Percentiles rank a stretch among this genome's conserved stretches.
Conservation (phyloP, 2,113 vertebrate species). For the Gnathonemus longibarbis region DNA sequence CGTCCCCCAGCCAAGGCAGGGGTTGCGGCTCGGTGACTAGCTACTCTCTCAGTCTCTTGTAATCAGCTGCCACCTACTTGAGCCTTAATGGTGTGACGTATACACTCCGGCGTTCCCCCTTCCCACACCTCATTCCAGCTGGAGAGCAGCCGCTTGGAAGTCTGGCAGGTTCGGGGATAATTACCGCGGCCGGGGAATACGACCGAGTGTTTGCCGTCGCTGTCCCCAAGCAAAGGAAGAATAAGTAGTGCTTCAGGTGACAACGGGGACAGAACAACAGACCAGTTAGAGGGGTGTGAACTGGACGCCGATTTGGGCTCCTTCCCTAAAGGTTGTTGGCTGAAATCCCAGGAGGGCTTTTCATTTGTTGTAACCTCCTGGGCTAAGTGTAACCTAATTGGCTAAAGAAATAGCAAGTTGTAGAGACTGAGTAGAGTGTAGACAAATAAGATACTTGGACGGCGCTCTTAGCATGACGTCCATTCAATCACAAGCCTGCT, state of each 20-base stretch:
- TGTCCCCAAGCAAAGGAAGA: not conserved
- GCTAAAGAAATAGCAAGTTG: not conserved
- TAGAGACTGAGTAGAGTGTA: not conserved
- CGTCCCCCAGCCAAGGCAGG: not conserved
- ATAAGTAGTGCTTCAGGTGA: not conserved
- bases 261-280: not conserved
- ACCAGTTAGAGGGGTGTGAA: not conserved
- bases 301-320: not conserved
- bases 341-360: not conserved
- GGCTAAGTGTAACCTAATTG: too few species aligned
- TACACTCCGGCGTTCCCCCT: not conserved
- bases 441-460: not conserved
- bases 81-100: not conserved
- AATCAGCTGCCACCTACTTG: constrained; percentile 11
- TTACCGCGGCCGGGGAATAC: not conserved
- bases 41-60: not conserved
- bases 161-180: not conserved
- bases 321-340: not conserved
- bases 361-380: not conserved
- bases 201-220: too few species aligned
- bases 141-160: not conserved
- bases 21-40: not conserved
- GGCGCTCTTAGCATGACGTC: not conserved
- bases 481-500: not conserved
- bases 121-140: not conserved